Evolutionary conservation across 2,888 invertebrate genomes (phyloP).

Genomic region (Agrotis ipsilon): DNA sequence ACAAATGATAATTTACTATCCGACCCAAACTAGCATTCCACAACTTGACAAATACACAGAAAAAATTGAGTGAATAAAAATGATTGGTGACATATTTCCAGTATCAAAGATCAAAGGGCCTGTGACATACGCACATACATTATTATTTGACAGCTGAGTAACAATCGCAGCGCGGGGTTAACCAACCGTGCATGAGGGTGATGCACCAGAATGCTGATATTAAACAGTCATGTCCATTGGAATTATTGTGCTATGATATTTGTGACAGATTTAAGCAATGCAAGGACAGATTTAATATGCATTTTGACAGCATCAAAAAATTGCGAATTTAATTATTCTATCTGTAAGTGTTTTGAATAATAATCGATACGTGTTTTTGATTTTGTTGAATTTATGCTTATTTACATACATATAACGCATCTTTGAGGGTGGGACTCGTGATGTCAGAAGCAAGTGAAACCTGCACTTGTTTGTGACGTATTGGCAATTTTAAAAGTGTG

Average conservation of each 20-base stretch:
- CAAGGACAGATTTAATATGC: background rate
- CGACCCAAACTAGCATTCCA: background rate
- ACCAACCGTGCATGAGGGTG: constrained; percentile 20
- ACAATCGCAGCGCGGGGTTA: constrained; percentile 56
- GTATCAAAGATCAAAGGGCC: constrained; percentile 73
- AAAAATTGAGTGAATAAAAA: constrained; percentile 15
- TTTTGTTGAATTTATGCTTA: no score
- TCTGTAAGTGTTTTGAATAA: no score
- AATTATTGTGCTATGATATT: constrained; percentile 5
- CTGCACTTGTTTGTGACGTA: no score
- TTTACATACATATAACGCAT: no score
- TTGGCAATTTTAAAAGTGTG: no score
- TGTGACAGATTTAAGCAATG: background rate
- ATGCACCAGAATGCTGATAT: constrained; percentile 7
- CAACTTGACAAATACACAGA: background rate
- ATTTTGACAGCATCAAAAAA: no score
- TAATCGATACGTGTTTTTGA: no score
- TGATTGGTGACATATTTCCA: constrained; percentile 46
- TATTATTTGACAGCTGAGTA: constrained; percentile 35
- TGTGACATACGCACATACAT: constrained; percentile 32
- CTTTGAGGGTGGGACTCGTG: no score
- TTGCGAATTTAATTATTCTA: no score
- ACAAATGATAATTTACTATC: background rate
- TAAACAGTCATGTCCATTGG: background rate
- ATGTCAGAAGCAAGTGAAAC: no score